Conservation (phyloP, 2,797 vertebrate genomes). For the Smutsia temminckii region DNA sequence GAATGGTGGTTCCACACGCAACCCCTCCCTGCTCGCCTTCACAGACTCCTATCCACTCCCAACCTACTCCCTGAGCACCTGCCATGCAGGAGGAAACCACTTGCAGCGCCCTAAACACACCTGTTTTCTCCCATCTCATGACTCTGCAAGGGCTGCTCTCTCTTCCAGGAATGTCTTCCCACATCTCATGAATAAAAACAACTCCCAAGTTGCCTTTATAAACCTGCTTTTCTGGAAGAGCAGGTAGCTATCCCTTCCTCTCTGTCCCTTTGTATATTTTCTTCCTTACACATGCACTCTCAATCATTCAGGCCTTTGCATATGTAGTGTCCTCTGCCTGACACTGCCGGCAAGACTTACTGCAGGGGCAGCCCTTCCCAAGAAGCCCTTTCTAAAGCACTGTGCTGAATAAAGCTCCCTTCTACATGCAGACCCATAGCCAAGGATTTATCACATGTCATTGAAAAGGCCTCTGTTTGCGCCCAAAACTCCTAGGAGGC, state of each 20-base stretch:
- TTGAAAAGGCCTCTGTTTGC: background rate
- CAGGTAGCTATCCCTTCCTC: background rate
- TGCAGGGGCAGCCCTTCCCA: background rate
- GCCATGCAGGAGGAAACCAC: background rate
- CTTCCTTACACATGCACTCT: background rate
- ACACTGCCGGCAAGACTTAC: background rate
- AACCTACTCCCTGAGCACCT: background rate
- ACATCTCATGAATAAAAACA: background rate
- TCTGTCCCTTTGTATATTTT: background rate
- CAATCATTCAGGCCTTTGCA: background rate
- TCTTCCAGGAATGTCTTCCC: background rate
- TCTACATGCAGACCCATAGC: background rate
- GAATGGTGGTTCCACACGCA: background rate
- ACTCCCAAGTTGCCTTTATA: background rate
- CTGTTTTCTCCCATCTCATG: background rate
- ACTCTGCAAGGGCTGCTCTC: background rate
- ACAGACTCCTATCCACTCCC: background rate
- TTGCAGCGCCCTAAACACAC: background rate
- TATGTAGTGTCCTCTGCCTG: fast-evolving
- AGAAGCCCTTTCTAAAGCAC: background rate
- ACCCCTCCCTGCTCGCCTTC: background rate
- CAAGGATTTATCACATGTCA: background rate
- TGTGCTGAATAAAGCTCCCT: background rate
- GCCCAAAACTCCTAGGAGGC: background rate
- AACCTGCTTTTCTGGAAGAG: background rate